Percentiles rank a stretch among this genome's conserved stretches.
These are phyloP conservation scores for Matsumurasca onukii DNA, from an alignment of 1,140 invertebrate species.

Conservation along the genomic window DNA sequence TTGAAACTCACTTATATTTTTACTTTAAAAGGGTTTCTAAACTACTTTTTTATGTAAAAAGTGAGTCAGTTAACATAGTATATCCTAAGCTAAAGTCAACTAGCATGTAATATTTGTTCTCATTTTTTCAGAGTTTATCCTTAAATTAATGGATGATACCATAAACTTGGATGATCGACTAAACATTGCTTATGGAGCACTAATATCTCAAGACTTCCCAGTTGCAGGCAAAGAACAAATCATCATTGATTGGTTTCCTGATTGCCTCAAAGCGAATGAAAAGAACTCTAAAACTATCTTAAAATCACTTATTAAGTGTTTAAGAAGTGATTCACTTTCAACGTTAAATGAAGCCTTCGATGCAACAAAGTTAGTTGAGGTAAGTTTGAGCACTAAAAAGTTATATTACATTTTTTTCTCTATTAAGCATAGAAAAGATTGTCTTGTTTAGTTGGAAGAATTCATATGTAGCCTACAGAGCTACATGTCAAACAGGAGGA, in stretches of 20 bases:
- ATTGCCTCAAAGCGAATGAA: neutral
- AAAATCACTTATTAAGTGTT: slow-evolving; percentile 1
- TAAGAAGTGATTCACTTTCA: neutral
- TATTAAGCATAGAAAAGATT: too few species aligned
- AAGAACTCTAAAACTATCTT: neutral
- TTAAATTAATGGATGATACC: neutral
- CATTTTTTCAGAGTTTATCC: slow-evolving; percentile 10
- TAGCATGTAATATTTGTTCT: too few species aligned
- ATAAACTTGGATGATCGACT: neutral
- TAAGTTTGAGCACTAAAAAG: neutral
- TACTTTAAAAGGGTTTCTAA: too few species aligned
- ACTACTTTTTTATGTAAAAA: too few species aligned
- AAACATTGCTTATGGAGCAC: slow-evolving; percentile 6
- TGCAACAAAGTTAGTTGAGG: slow-evolving; percentile 5
- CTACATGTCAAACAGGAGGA: too few species aligned
- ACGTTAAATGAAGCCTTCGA: neutral
- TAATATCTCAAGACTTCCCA: slow-evolving; percentile 4
- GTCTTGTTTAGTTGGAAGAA: too few species aligned
- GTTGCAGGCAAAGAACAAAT: slow-evolving; percentile 2
- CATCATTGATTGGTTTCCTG: slow-evolving; percentile 1
- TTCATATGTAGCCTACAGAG: too few species aligned
- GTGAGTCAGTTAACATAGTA: too few species aligned
- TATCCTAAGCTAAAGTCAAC: too few species aligned
- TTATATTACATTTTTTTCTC: neutral
- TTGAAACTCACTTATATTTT: too few species aligned